Evolutionary conservation across 2,113 vertebrate species (phyloP).

Genomic region (Oryctolagus cuniculus): DNA sequence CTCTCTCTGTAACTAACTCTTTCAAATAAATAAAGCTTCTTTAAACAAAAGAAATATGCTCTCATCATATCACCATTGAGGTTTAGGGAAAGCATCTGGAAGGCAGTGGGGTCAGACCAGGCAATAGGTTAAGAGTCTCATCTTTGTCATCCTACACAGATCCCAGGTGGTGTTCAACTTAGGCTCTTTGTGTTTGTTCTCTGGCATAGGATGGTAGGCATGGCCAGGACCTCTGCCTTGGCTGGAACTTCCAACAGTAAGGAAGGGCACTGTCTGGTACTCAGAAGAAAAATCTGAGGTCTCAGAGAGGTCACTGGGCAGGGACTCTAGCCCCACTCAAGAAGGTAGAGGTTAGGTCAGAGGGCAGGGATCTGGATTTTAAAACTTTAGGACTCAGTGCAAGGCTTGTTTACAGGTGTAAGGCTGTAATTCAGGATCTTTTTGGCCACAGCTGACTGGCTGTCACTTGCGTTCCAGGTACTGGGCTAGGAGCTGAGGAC

Average conservation of each 20-base stretch:
- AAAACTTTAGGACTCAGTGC: not conserved
- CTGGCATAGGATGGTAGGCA: not conserved
- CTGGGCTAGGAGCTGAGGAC: not conserved
- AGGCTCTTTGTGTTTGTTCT: not conserved
- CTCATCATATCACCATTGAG: not conserved
- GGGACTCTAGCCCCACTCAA: not conserved
- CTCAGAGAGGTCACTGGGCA: not conserved
- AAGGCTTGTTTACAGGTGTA: not conserved
- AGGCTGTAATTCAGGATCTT: not conserved
- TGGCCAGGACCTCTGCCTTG: not conserved
- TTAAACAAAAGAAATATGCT: no score
- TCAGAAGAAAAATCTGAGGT: not conserved
- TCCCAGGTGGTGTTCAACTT: rapidly evolving
- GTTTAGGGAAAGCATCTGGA: no score
- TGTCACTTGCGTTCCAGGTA: not conserved
- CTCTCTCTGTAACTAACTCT: no score
- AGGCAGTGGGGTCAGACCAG: not conserved
- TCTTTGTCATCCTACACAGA: not conserved
- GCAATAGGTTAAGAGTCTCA: not conserved
- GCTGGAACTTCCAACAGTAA: not conserved
- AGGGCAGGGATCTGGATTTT: not conserved
- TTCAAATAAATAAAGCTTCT: no score
- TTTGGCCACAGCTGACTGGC: not conserved
- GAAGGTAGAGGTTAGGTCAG: not conserved
- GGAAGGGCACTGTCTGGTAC: not conserved